phyloP scores from a whole-genome alignment of 2,888 invertebrate species.

The Cryptus viduatorius region DNA sequence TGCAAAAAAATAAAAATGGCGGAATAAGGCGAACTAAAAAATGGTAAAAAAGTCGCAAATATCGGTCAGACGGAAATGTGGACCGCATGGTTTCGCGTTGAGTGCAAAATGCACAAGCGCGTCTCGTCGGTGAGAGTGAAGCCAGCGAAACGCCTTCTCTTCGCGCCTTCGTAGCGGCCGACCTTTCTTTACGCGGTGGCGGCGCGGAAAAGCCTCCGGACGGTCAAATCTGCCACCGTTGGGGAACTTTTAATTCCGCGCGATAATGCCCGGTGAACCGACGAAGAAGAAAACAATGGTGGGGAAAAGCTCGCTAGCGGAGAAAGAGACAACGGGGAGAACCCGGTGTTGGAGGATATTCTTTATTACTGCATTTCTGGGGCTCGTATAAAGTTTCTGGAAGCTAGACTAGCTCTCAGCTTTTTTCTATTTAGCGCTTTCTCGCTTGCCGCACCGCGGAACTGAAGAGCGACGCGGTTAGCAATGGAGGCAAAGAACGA shows the following conservation, averaged over 20 bases:
- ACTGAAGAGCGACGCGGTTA: slow-evolving; percentile 46
- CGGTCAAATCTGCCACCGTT: slow-evolving; percentile 48
- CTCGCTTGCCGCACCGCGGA: slow-evolving; percentile 19
- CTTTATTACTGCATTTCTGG: slow-evolving; percentile 67
- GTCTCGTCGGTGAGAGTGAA: neutral
- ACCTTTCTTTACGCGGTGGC: slow-evolving; percentile 35
- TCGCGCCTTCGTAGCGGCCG: slow-evolving; percentile 24
- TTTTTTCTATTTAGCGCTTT: slow-evolving; percentile 44
- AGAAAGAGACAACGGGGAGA: slow-evolving; percentile 39
- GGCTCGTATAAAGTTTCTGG: slow-evolving; percentile 66
- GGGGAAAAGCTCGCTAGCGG: neutral
- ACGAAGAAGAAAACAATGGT: slow-evolving; percentile 19
- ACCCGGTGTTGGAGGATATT: slow-evolving; percentile 61
- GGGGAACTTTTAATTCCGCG: slow-evolving; percentile 67
- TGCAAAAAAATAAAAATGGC: too few species aligned
- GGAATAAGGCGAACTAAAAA: too few species aligned
- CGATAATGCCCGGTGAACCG: slow-evolving; percentile 56
- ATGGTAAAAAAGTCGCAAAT: too few species aligned
- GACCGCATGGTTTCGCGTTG: too few species aligned
- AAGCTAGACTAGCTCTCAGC: slow-evolving; percentile 59
- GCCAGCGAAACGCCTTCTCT: neutral
- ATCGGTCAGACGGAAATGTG: too few species aligned
- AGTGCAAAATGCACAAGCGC: neutral
- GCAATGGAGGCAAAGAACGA: slow-evolving; percentile 56
- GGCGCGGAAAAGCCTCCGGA: slow-evolving; percentile 22